Conservation (phyloP, 2,888 invertebrate species). For the Drosophila yooni region DNA sequence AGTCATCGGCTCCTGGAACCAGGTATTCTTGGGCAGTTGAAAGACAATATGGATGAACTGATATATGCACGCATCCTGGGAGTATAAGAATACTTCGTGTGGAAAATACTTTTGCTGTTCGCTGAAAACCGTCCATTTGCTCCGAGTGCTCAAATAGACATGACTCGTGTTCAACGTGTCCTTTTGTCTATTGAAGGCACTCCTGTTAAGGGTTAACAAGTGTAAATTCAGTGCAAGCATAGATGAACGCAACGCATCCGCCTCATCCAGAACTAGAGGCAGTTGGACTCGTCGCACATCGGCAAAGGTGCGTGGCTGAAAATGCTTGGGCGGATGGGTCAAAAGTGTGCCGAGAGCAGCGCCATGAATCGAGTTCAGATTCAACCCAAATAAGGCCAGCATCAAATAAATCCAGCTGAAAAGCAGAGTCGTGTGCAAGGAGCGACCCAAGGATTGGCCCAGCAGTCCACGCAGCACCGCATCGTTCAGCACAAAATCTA, state of each 20-base stretch:
- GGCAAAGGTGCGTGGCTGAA: constrained; percentile 54
- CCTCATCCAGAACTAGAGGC: constrained; percentile 32
- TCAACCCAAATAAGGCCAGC: constrained; percentile 56
- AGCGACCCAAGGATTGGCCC: constrained; percentile 58
- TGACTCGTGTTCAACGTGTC: constrained; percentile 57
- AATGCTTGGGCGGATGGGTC: constrained; percentile 61
- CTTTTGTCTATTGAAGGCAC: constrained; percentile 32
- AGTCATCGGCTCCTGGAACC: constrained; percentile 54
- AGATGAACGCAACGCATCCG: not conserved
- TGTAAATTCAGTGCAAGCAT: not conserved
- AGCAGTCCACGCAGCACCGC: constrained; percentile 62
- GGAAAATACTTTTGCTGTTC: constrained; percentile 65
- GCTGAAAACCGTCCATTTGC: constrained; percentile 57
- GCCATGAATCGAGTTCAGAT: constrained; percentile 57
- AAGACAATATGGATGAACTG: constrained; percentile 44
- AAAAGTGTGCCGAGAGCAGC: constrained; percentile 65
- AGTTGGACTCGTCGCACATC: constrained; percentile 45
- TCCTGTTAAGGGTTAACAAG: constrained; percentile 19
- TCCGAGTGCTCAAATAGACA: constrained; percentile 53
- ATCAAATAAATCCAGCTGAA: constrained; percentile 51
- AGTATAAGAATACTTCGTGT: constrained; percentile 61
- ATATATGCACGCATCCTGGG: constrained; percentile 54
- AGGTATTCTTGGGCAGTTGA: constrained; percentile 49
- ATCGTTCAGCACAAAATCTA: constrained; percentile 63
- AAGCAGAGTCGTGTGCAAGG: not conserved